A percentile compares a stretch with the other conserved stretches of the same genome.
Conservation (phyloP, 2,113 vertebrate species). For the Lasiurus borealis region DNA sequence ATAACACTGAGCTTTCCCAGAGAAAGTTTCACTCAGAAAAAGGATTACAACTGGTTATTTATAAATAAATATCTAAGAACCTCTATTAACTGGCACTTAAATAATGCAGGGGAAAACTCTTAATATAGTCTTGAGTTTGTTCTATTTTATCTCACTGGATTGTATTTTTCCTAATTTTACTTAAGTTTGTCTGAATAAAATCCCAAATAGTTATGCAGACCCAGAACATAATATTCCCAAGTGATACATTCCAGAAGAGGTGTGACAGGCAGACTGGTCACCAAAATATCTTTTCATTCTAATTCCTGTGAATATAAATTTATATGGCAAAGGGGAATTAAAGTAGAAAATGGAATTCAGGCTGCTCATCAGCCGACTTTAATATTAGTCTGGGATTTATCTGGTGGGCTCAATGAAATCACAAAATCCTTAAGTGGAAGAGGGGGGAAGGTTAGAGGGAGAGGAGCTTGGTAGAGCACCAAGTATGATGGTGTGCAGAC, state of each 20-base stretch:
- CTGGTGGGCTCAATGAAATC: neutral
- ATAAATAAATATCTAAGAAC: neutral
- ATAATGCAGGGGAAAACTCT: neutral
- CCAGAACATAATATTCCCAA: neutral
- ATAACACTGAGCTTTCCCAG: neutral
- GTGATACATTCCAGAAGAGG: neutral
- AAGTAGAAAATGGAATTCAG: neutral
- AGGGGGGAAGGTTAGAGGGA: neutral
- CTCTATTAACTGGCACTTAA: neutral
- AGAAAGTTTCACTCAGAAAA: neutral
- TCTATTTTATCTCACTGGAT: neutral
- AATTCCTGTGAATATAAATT: neutral
- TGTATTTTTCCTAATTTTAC: constrained; percentile 3
- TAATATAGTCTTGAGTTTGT: neutral
- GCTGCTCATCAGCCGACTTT: neutral
- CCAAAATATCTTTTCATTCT: neutral
- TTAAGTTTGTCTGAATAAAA: neutral
- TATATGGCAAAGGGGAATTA: neutral
- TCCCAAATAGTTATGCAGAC: neutral
- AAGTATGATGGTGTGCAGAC: neutral
- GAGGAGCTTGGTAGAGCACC: neutral
- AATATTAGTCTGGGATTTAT: neutral
- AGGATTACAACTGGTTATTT: neutral
- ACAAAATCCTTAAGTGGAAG: neutral
- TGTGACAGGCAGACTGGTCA: neutral